Percentiles rank a stretch among this genome's conserved stretches.
These are phyloP conservation scores for Macrotus californicus DNA, from an alignment of 2,113 vertebrate genomes.

Conservation along the genomic window DNA sequence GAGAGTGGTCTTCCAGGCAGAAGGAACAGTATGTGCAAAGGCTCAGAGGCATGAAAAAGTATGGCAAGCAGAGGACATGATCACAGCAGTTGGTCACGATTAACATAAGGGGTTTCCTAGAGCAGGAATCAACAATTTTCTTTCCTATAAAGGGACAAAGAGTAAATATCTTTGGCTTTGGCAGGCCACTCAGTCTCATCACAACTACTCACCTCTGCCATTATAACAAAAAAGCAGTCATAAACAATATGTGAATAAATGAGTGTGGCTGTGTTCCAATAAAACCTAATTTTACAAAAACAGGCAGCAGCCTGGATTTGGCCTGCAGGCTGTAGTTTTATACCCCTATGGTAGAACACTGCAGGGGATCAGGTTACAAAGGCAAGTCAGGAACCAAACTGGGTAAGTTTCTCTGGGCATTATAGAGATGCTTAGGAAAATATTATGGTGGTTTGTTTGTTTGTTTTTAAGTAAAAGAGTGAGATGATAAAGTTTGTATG, in stretches of 20 bases:
- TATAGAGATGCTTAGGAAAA: not conserved
- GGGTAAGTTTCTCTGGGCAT: not conserved
- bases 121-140: not conserved
- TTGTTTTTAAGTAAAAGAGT: not conserved
- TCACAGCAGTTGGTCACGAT: not conserved
- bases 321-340: not conserved
- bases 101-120: not conserved
- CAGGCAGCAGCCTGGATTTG: not conserved
- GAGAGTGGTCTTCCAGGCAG: not conserved
- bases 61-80: not conserved
- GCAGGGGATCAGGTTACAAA: not conserved
- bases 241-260: not conserved
- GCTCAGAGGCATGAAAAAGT: not conserved
- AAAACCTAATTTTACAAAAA: slow-evolving; percentile 13
- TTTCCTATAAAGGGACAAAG: not conserved
- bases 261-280: not conserved
- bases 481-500: not conserved
- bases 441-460: not conserved
- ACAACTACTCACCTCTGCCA: not conserved
- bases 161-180: not conserved
- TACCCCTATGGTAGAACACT: not conserved
- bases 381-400: not conserved
- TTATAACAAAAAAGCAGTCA: not conserved
- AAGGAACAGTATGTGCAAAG: not conserved
- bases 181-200: not conserved